phyloP scores from a whole-genome alignment of 2,797 vertebrate genomes.

The Rhabdophis nuchalis region DNA sequence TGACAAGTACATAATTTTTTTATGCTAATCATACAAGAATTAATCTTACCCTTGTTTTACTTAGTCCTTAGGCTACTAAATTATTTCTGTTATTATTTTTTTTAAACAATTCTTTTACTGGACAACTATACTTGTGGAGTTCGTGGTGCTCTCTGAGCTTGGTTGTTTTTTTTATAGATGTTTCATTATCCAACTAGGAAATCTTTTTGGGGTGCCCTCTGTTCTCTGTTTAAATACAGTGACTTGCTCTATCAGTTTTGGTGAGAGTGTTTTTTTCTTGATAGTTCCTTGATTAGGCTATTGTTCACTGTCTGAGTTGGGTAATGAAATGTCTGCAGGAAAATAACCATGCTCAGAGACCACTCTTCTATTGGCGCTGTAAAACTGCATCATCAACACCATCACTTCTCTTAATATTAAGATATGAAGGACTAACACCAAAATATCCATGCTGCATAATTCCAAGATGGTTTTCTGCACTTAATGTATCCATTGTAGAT shows the following conservation, averaged over 20 bases:
- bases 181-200: neutral
- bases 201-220: neutral
- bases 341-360: too few relatives aligned
- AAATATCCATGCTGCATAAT: neutral
- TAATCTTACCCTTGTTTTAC: neutral
- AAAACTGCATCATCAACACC: neutral
- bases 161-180: neutral
- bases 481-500: neutral
- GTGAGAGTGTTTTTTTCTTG: neutral
- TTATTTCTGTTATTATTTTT: neutral
- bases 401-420: neutral
- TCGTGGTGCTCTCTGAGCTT: neutral
- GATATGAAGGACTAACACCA: neutral
- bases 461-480: neutral
- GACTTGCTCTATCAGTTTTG: neutral
- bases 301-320: neutral
- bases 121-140: neutral
- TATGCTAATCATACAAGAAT: neutral
- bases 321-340: too few relatives aligned
- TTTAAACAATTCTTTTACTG: neutral
- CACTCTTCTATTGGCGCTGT: neutral
- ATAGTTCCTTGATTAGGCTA: neutral
- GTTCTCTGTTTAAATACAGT: neutral
- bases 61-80: neutral
- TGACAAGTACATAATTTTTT: neutral